Percentiles rank a stretch among this genome's conserved stretches.
These are phyloP conservation scores for Balanococcus diminutus DNA, from an alignment of 2,888 invertebrate genomes.

Conservation along the genomic window DNA sequence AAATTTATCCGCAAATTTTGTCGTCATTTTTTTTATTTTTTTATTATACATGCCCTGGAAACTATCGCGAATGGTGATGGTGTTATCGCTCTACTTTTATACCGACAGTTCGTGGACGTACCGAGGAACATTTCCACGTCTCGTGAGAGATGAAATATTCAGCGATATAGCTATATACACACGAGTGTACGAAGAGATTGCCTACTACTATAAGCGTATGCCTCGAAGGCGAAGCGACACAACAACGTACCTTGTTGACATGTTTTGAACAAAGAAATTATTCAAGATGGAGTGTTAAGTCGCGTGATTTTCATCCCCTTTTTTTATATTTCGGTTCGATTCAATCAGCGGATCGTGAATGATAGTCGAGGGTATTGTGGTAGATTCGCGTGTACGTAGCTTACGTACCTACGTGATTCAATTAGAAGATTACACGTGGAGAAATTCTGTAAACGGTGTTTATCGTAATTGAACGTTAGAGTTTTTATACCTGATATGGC, in stretches of 20 bases:
- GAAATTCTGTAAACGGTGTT: not conserved
- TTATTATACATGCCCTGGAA: not conserved
- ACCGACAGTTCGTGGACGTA: not conserved
- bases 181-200: not conserved
- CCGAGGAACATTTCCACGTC: not conserved
- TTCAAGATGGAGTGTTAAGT: not conserved
- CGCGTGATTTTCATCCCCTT: not conserved
- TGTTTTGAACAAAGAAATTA: not conserved
- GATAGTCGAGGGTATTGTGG: not conserved
- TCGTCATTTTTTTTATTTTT: not conserved
- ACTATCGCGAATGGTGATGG: not conserved
- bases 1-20: not conserved
- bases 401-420: not conserved
- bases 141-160: conserved; percentile 8
- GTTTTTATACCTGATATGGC: not conserved
- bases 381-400: not conserved
- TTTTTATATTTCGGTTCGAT: not conserved
- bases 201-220: not conserved
- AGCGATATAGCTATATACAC: not conserved
- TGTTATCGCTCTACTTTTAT: not conserved
- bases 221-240: not conserved
- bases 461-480: not conserved
- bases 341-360: not conserved
- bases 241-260: not conserved
- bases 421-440: not conserved